Percentiles rank a stretch among this genome's conserved stretches.
phyloP scores from a whole-genome alignment of 2,888 invertebrate species.

The Nymphalis urticae region DNA sequence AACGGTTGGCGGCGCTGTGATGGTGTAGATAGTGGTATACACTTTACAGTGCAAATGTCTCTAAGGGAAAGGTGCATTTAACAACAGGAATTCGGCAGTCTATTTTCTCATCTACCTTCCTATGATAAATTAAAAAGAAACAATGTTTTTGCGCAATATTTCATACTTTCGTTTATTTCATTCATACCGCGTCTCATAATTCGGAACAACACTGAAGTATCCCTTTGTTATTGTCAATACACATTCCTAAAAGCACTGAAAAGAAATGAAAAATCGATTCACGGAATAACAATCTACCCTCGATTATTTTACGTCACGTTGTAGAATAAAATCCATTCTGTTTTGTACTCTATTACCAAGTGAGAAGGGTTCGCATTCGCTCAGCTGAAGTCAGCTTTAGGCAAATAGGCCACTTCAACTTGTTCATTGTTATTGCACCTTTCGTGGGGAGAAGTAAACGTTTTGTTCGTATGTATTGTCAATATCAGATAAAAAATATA shows the following conservation, averaged over 20 bases:
- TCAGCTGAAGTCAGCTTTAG: not conserved
- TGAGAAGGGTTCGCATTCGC: not conserved
- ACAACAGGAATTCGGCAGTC: too few relatives aligned
- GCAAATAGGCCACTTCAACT: slow-evolving; percentile 14
- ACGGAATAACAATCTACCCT: slow-evolving; percentile 22
- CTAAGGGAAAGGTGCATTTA: too few relatives aligned
- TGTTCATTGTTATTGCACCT: slow-evolving; percentile 31
- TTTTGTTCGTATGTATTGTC: slow-evolving; percentile 26
- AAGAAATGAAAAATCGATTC: slow-evolving; percentile 38
- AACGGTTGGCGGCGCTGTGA: too few relatives aligned
- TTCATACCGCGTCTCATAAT: not conserved
- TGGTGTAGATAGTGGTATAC: too few relatives aligned
- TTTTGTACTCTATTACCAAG: not conserved
- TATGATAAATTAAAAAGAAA: too few relatives aligned
- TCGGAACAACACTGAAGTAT: slow-evolving; percentile 20
- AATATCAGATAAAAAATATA: slow-evolving; percentile 29
- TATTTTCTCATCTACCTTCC: too few relatives aligned
- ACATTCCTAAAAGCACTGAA: slow-evolving; percentile 27
- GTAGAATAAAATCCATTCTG: not conserved
- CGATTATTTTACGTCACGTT: slow-evolving; percentile 11
- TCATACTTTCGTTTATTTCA: not conserved
- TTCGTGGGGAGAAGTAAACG: slow-evolving; percentile 29
- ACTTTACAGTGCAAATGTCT: too few relatives aligned
- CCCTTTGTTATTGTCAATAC: slow-evolving; percentile 24
- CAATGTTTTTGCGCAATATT: too few relatives aligned